Evolutionary conservation across 2,888 invertebrate species (phyloP), one percentile per base, ranked within the genome.

Genomic region (Chloroclystis v-ata): DNA sequence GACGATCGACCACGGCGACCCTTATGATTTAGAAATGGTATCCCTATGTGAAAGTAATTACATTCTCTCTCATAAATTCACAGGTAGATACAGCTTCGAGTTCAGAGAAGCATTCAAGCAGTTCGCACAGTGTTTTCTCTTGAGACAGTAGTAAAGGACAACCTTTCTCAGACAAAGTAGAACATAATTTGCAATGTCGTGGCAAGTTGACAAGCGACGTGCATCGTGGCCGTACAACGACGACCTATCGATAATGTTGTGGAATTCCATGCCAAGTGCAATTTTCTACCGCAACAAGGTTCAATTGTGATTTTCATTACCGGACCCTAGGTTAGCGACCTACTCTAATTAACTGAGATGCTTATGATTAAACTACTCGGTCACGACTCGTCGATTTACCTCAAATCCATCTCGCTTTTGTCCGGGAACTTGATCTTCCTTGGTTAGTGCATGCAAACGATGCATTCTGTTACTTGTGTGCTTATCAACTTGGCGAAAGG

Each of bases 281-380:
- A 84, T 86, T 84, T 84, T 77, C 77, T 69, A 61, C 59, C 52
- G 69, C 72, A 78, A 79, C 75, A 73, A 76, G 75, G 75, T 80
- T 80, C 78, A 77, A 78, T 82, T 79, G 81, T 80, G 72, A 84
- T 82, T 86, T 86, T 84, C 83, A 83, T 85, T 84, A 85, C 77
- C 62, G 75, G 74, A 80, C 79, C 69, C 77, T 63, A 70, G 81
- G 82, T 81, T 83, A 80, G 77, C 79, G 80, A 82, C 82, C 83
- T 80, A 82, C 75, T 85, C 81, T 86, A 86, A 87, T 87, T 87
- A 85, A 75, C 79, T 75, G 72, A 74, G 81, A 83, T 83, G 77
- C 78, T 86, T 84, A 83, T 85, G 78, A 86, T 85, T 82, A 83
- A 85, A 85, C 76, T 75, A 75, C 72, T 67, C 65, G 68, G 80